Evolutionary conservation across 1,140 invertebrate genomes (phyloP), one percentile per base, ranked within the genome.

Genomic region (Trachymyrmex septentrionalis): DNA sequence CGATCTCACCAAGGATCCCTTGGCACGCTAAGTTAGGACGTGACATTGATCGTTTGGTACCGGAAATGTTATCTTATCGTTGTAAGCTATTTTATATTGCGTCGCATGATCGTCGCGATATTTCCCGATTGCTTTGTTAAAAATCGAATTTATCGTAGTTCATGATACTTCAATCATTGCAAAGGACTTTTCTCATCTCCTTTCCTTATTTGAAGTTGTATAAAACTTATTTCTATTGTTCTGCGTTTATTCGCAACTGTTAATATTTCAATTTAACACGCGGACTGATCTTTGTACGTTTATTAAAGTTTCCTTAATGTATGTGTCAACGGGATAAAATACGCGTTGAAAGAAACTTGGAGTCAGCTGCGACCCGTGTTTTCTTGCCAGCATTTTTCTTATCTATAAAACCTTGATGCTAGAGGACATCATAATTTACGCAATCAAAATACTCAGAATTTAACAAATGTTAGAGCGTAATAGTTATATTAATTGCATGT

Each of bases 51-150:
- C 27, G 19, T 34, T 63, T 3, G 19, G n/a, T 21, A 3, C 72
- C 34, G 55, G 78, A 27, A 50, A 88, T 30, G n/a, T 67, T 69
- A 84, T 84, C 80, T 84, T 84, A 84, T 84, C 80, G 14, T n/a
- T 5, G 4, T 16, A 21, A 82, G 3, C 19, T 24, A 19, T 73
- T 48, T 80, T 55, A 34, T 14, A 24, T 14, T 63, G 24, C 67
- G 14, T 14, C 24, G 64, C 24, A 14, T 5, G 55, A 48, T 82
- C 38, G 21, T 61, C 55, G 27, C 6, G 27, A 81, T 59, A 44
- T 6, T 57, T 44, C 19, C 21, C 66, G 30, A 59, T 59, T 24
- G 19, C 4, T 48, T 59, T 21, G 24, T n/a, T n/a, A 4, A 19
- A 24, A 30, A 5, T 9, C 59, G 27, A 6, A 14, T 34, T 67